Base-by-base conservation (phyloP, 2,888 invertebrate species). In the Ophonus ardosiacus region DNA sequence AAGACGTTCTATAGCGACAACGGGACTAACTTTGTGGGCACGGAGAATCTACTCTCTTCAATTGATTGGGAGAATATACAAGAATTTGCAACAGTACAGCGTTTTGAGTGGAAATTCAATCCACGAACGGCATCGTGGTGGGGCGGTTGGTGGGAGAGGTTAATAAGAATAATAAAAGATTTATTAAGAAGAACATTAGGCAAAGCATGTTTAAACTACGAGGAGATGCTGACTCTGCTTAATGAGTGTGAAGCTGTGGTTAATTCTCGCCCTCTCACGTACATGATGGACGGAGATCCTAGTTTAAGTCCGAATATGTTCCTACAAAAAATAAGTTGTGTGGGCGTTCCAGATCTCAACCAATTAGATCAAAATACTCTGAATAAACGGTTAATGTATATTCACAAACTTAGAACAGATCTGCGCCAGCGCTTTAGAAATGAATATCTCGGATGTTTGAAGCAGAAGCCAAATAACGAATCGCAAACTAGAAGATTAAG, bases 1-100 rank as follows among this genome's bases (percentile, higher is more conserved):
- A 85, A 79, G 10, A 87, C 88, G 6, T 87, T 90, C 0, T 90
- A 88, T n/a, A 71, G 31, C 15, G 71, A 17, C 40, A 71, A 71
- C 10, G 71, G 71, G 7, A 71, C 71, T 8, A 71, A 71, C 15
- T 71, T 31, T 13, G 7, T 24, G 15, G n/a, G n/a, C n/a, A n/a
- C n/a, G n/a, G n/a, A n/a, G n/a, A n/a, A n/a, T n/a, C n/a, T n/a
- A n/a, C n/a, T n/a, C n/a, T n/a, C n/a, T n/a, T n/a, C n/a, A n/a
- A n/a, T n/a, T n/a, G n/a, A n/a, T n/a, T n/a, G n/a, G n/a, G n/a
- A n/a, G n/a, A n/a, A n/a, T n/a, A n/a, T n/a, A n/a, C n/a, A n/a
- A n/a, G n/a, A n/a, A n/a, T n/a, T n/a, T n/a, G n/a, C n/a, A n/a
- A n/a, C n/a, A n/a, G n/a, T n/a, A n/a, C n/a, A n/a, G n/a, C n/a